These are phyloP conservation scores for Brenthis hecate DNA, from an alignment of 2,888 invertebrate genomes.

Conservation along the genomic window DNA sequence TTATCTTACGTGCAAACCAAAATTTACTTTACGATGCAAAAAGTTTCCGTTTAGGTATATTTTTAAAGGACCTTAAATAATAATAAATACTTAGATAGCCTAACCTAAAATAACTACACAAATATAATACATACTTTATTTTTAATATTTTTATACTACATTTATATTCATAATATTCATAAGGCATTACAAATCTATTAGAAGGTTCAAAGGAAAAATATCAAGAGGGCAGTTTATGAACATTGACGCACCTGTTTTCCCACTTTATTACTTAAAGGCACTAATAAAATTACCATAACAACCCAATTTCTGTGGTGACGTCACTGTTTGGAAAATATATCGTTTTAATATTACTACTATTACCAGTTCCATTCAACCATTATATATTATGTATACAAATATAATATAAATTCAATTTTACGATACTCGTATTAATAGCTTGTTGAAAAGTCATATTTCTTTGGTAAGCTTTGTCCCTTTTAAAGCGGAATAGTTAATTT, in stretches of 20 bases:
- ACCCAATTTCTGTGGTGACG: constrained; percentile 42
- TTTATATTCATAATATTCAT: constrained; percentile 11
- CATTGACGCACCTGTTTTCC: constrained; percentile 34
- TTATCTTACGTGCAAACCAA: too few species aligned
- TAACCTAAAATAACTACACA: too few species aligned
- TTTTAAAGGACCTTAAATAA: too few species aligned
- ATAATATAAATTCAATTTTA: too few species aligned
- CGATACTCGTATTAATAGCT: too few species aligned
- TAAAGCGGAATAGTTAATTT: too few species aligned
- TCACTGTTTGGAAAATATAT: constrained; percentile 26
- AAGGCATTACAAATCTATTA: constrained; percentile 25
- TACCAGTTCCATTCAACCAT: constrained; percentile 5
- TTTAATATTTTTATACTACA: neutral
- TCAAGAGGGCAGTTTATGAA: constrained; percentile 31
- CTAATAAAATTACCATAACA: constrained; percentile 50
- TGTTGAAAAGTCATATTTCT: too few species aligned
- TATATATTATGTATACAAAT: neutral
- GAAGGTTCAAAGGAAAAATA: constrained; percentile 15
- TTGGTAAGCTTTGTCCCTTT: too few species aligned
- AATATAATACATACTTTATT: too few species aligned
- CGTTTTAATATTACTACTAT: constrained; percentile 6
- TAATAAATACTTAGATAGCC: too few species aligned
- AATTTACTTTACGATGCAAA: too few species aligned
- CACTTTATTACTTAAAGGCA: constrained; percentile 34
- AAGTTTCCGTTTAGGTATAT: too few species aligned